Percentiles rank a stretch among this genome's conserved stretches.
Conservation (phyloP, 2,797 vertebrate species). For the Staurois parvus region DNA sequence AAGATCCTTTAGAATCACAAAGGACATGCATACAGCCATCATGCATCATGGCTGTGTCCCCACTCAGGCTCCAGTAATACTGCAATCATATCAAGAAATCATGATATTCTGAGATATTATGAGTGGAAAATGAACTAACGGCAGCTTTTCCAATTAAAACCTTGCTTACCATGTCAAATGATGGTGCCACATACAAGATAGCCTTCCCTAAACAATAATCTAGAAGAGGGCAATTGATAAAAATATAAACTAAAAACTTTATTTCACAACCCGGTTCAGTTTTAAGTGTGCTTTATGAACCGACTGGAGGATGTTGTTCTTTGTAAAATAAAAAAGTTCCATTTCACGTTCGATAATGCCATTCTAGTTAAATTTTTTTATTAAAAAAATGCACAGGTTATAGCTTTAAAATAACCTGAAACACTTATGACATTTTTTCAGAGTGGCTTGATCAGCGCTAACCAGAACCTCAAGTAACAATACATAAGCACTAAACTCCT, state of each 20-base stretch:
- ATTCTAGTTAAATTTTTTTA: not conserved
- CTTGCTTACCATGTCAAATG: not conserved
- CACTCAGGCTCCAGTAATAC: conserved; percentile 6
- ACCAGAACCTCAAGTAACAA: conserved; percentile 2
- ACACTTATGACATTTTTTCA: not conserved
- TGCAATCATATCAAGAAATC: conserved; percentile 16
- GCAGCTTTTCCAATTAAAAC: not conserved
- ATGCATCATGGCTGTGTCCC: conserved; percentile 29
- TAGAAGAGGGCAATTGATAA: not conserved
- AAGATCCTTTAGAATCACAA: conserved; percentile 28
- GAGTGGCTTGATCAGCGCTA: not conserved
- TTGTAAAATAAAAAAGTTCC: not conserved
- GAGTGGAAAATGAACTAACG: not conserved
- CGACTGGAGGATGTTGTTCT: not conserved
- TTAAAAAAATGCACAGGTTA: not conserved
- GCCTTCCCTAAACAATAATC: not conserved
- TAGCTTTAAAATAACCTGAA: not conserved
- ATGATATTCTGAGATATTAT: conserved; percentile 17
- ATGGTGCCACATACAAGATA: not conserved
- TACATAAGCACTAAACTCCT: not conserved
- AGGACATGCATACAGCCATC: conserved; percentile 49
- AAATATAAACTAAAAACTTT: not conserved
- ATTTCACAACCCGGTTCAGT: not conserved
- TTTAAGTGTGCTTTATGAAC: not conserved
- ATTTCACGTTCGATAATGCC: not conserved